Evolutionary conservation across 2,888 invertebrate species (phyloP).

Genomic region (Papilio elwesi): DNA sequence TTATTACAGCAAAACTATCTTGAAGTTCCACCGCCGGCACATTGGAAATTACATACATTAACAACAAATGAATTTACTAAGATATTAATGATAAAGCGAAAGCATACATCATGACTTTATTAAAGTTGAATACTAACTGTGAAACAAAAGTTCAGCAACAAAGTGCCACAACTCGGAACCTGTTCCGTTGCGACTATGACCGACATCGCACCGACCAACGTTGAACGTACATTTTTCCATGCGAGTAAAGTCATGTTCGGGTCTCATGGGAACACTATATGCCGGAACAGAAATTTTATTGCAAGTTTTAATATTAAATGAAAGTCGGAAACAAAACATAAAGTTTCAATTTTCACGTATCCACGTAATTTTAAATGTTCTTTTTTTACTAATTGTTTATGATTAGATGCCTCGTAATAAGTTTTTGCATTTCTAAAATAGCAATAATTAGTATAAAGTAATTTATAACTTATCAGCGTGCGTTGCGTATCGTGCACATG

Average conservation of each 20-base stretch:
- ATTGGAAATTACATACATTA: conserved; percentile 69
- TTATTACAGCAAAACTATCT: conserved; percentile 69
- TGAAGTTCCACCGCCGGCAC: conserved; percentile 64
- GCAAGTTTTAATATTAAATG: conserved; percentile 40
- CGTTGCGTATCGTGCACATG: not conserved
- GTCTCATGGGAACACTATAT: conserved; percentile 34
- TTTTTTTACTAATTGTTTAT: not conserved
- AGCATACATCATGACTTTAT: conserved; percentile 43
- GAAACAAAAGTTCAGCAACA: conserved; percentile 41
- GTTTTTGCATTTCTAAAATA: not conserved
- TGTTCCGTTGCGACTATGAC: conserved; percentile 35
- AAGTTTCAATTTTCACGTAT: conserved; percentile 12
- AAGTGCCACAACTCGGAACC: conserved; percentile 37
- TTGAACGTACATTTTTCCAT: conserved; percentile 41
- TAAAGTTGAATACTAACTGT: conserved; percentile 41
- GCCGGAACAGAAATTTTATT: conserved; percentile 39
- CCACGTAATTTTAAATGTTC: conserved; percentile 6
- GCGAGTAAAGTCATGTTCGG: conserved; percentile 36
- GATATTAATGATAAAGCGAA: conserved; percentile 53
- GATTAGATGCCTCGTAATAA: not conserved
- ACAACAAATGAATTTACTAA: conserved; percentile 58
- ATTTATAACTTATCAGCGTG: conserved; percentile 32
- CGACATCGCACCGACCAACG: conserved; percentile 36
- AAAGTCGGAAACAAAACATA: conserved; percentile 36
- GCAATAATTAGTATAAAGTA: conserved; percentile 27